Evolutionary conservation across 1,140 invertebrate species (phyloP).

Genomic region (Drosophila funebris): DNA sequence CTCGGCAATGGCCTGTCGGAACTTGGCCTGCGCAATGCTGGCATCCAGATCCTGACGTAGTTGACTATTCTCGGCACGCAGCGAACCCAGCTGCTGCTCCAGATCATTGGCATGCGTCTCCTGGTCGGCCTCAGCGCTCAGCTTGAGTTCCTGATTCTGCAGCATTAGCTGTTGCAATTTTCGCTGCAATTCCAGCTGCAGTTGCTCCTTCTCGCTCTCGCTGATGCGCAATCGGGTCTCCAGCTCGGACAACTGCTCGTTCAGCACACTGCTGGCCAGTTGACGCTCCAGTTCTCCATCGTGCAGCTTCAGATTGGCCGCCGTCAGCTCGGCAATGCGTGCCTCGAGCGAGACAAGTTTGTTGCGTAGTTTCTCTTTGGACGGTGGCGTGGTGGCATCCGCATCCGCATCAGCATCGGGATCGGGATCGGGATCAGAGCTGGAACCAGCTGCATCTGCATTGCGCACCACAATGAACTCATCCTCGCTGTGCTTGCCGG

Average conservation of each 20-base stretch:
- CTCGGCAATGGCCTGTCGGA: conserved; percentile 74
- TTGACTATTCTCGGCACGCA: conserved; percentile 60
- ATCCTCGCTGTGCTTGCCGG: conserved; percentile 78
- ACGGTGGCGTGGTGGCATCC: conserved; percentile 54
- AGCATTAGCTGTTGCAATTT: conserved; percentile 69
- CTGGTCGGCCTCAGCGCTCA: conserved; percentile 72
- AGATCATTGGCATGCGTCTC: conserved; percentile 71
- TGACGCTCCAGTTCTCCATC: conserved; percentile 85
- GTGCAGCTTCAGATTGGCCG: conserved; percentile 75
- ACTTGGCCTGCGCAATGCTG: conserved; percentile 70
- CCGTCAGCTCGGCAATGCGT: conserved; percentile 75
- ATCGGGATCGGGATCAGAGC: conserved; percentile 50
- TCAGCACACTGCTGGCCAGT: conserved; percentile 84
- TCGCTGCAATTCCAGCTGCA: conserved; percentile 71
- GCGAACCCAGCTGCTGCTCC: conserved; percentile 62
- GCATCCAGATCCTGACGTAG: conserved; percentile 63
- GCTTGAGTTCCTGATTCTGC: conserved; percentile 72
- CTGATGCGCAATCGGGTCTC: conserved; percentile 67
- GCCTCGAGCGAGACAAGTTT: conserved; percentile 84
- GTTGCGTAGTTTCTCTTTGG: conserved; percentile 82
- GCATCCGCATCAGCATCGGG: conserved; percentile 47
- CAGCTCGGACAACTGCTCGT: conserved; percentile 83
- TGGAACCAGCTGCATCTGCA: conserved; percentile 54
- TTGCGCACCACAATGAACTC: conserved; percentile 81
- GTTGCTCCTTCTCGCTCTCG: conserved; percentile 69